Base-by-base conservation (phyloP, 2,797 vertebrate genomes). In the Picus viridis region DNA sequence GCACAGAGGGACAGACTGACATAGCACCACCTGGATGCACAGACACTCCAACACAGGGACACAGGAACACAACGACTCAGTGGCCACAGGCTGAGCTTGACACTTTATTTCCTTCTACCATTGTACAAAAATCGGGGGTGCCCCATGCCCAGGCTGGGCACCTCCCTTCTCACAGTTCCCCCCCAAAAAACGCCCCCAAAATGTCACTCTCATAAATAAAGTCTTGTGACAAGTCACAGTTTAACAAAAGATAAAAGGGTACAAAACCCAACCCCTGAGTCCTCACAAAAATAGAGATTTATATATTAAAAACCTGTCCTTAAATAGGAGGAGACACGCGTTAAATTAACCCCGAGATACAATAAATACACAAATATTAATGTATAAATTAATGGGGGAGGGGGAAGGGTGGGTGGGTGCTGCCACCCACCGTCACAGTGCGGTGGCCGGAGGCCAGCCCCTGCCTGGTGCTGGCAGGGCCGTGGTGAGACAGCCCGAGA, bases 301-400 rank as follows among this genome's bases (percentile, higher is more conserved):
- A 78, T 94, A 94, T 95, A 96, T 89, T 91, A 92, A 41, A 90
- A 75, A 70, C 29, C 6, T 10, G 16, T 91, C 57, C 57, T 96
- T 96, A 97, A 97, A 96, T 97, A 96, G 47, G 47, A 22, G 19
- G 47, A 22, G 20, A 49, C 18, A 61, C 0, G 2, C 29, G 12
- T 93, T 96, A 96, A 95, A 84, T 89, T 90, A 95, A 92, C 51
- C 6, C 8, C 8, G 17, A 18, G 4, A 17, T 64, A 59, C 76
- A 96, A 97, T 97, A 96, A 97, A 97, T 97, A 97, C 12, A 58
- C 51, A 62, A 91, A 89, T 69, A 93, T 51, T 72, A 54, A 54
- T 1, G 27, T 51, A 93, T 91, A 93, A 91, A 88, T 96, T 95
- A 96, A 49, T 14, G 73, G 64, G 43, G 16, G n/a, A 22, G 47